Conservation (phyloP, 2,888 invertebrate species). For the Anodontia alba region DNA sequence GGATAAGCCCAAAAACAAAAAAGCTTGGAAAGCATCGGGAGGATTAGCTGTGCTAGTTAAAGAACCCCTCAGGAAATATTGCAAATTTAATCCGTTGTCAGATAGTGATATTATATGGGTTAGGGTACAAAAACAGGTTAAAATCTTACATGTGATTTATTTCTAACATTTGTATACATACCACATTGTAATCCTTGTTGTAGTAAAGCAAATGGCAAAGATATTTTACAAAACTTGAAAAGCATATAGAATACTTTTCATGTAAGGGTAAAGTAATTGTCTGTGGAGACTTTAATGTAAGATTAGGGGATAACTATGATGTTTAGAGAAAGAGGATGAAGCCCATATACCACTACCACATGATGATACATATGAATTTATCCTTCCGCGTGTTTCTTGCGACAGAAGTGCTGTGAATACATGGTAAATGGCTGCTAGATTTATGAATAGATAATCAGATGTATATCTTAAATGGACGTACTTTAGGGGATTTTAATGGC, state of each 20-base stretch:
- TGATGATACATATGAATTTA: background rate
- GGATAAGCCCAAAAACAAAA: too few species aligned
- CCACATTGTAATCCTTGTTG: background rate
- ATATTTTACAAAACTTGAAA: background rate
- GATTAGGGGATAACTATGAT: background rate
- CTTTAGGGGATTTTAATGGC: background rate
- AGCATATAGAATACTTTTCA: background rate
- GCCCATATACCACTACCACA: background rate
- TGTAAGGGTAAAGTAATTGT: slow-evolving; percentile 3
- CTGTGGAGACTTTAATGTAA: slow-evolving; percentile 3
- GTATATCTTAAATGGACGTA: background rate
- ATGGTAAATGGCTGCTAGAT: too few species aligned
- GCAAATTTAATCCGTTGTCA: background rate
- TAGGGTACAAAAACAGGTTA: background rate
- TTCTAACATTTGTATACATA: background rate
- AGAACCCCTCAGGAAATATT: background rate
- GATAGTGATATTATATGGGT: background rate
- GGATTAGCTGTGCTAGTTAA: background rate
- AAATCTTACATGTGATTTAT: background rate
- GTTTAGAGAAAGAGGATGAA: background rate
- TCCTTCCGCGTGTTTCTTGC: background rate
- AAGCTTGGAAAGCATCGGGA: background rate
- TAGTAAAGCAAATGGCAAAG: background rate
- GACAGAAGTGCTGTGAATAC: background rate
- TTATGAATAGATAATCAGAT: background rate